phyloP scores from a whole-genome alignment of 2,888 invertebrate genomes.

The Pristionchus exspectatus region DNA sequence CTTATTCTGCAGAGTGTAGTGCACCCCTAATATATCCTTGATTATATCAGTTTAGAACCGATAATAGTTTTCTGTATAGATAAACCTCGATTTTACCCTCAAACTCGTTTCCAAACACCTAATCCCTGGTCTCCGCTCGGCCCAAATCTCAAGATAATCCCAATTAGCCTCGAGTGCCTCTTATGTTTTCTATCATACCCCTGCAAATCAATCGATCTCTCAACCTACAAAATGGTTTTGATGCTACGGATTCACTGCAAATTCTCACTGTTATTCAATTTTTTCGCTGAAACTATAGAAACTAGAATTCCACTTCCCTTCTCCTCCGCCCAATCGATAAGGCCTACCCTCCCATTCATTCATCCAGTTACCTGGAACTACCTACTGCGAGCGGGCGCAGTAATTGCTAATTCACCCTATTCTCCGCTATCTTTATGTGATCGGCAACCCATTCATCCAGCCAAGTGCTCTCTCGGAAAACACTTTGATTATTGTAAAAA shows the following conservation, averaged over 20 bases:
- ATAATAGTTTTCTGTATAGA: too few species aligned
- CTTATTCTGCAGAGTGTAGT: too few species aligned
- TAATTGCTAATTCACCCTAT: slow-evolving; percentile 3
- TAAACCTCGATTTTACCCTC: too few species aligned
- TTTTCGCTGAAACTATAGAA: too few species aligned
- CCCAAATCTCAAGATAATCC: neutral
- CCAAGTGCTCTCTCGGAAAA: neutral
- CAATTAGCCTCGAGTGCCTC: neutral
- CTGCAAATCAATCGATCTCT: neutral
- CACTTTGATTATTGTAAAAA: neutral
- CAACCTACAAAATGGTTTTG: too few species aligned
- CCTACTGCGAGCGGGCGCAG: neutral
- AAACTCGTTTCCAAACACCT: neutral
- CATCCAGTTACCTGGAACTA: neutral
- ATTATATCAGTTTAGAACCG: too few species aligned
- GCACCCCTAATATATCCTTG: too few species aligned
- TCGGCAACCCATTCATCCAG: neutral
- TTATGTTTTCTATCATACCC: neutral
- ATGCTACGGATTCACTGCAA: too few species aligned
- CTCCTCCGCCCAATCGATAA: too few species aligned
- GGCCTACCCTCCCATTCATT: too few species aligned
- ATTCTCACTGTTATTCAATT: too few species aligned
- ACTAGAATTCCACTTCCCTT: too few species aligned
- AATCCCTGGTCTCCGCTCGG: neutral
- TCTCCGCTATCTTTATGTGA: neutral